phyloP scores from a whole-genome alignment of 2,888 invertebrate genomes.

The Cotesia congregata region DNA sequence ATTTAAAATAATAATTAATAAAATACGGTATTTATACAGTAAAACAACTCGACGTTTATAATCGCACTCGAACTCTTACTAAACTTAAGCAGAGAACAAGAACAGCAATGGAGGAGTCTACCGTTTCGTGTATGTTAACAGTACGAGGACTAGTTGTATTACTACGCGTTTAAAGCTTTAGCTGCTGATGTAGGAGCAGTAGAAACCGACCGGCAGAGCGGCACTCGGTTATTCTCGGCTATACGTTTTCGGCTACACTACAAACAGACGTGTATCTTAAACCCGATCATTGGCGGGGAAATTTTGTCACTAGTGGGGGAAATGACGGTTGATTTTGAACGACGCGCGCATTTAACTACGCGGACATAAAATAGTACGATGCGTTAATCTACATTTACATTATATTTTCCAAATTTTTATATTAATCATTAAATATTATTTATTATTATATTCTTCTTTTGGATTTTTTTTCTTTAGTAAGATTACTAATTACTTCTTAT shows the following conservation, averaged over 20 bases:
- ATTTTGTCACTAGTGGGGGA: slow-evolving; percentile 16
- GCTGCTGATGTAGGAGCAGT: slow-evolving; percentile 37
- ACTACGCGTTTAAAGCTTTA: slow-evolving; percentile 58
- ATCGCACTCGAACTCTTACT: slow-evolving; percentile 59
- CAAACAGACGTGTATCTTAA: neutral
- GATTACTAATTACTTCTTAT: neutral
- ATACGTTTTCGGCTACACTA: neutral
- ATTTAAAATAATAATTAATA: neutral
- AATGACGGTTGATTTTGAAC: slow-evolving; percentile 45
- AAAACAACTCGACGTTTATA: slow-evolving; percentile 56
- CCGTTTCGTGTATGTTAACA: slow-evolving; percentile 9
- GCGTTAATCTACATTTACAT: slow-evolving; percentile 14
- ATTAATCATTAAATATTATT: slow-evolving; percentile 4
- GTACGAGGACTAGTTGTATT: slow-evolving; percentile 55
- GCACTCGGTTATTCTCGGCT: neutral
- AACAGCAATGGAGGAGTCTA: slow-evolving; percentile 62
- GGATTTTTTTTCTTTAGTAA: neutral
- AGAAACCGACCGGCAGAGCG: neutral
- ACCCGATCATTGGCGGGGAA: neutral
- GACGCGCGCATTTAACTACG: slow-evolving; percentile 60
- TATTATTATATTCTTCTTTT: neutral
- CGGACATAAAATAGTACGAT: slow-evolving; percentile 55
- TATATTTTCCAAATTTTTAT: neutral
- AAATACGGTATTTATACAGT: neutral
- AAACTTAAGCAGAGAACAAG: slow-evolving; percentile 20